Evolutionary conservation across 2,113 vertebrate genomes (phyloP).

Genomic region (Himantopus leucocephalus): DNA sequence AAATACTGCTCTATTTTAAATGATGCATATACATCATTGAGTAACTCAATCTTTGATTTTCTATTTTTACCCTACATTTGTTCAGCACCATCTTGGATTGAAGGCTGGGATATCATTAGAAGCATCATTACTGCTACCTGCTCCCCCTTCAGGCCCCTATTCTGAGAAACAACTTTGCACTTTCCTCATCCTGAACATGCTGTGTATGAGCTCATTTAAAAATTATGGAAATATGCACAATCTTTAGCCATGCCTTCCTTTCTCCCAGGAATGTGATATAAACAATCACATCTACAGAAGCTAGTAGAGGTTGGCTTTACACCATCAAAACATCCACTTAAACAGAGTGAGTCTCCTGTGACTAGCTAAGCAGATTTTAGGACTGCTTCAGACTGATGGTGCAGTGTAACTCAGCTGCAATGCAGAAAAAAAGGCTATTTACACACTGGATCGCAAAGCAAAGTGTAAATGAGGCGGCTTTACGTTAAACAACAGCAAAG

Average conservation of each 20-base stretch:
- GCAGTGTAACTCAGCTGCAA: neutral
- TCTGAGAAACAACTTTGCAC: neutral
- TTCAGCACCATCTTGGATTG: neutral
- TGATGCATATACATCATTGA: neutral
- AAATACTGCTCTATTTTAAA: neutral
- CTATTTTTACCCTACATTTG: neutral
- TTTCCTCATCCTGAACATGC: neutral
- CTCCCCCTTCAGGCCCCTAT: neutral
- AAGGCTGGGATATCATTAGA: neutral
- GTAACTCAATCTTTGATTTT: neutral
- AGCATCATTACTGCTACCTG: neutral
- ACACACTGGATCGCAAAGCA: neutral
- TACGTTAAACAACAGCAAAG: neutral
- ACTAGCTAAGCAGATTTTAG: constrained; percentile 16
- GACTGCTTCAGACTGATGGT: neutral
- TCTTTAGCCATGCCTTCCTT: neutral
- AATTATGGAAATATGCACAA: neutral
- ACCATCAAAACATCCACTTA: neutral
- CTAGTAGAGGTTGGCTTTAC: neutral
- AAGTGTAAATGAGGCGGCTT: neutral
- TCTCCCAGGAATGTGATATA: neutral
- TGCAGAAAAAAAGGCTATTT: neutral
- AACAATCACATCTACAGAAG: neutral
- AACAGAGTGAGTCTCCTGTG: neutral
- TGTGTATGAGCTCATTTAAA: neutral